Evolutionary conservation across 1,140 invertebrate species (phyloP).

Genomic region (Drosophila arizonae): DNA sequence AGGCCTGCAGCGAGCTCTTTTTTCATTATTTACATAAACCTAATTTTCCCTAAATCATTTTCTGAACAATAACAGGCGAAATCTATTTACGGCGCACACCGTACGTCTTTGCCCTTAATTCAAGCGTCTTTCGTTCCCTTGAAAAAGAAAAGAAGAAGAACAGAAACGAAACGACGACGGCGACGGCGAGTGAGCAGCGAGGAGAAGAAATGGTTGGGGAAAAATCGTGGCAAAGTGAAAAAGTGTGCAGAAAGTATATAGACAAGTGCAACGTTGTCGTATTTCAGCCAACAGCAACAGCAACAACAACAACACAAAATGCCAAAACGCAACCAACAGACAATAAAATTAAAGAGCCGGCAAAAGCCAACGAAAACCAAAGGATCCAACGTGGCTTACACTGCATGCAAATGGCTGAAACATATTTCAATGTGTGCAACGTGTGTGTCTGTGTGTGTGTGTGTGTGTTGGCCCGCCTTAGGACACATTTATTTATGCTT

Average conservation of each 20-base stretch:
- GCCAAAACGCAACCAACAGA: conserved; percentile 62
- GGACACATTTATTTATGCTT: conserved; percentile 75
- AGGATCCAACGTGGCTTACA: conserved; percentile 49
- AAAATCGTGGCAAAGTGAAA: conserved; percentile 27
- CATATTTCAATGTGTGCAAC: conserved; percentile 15
- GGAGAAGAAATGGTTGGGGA: conserved; percentile 13
- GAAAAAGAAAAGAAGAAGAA: conserved; percentile 3
- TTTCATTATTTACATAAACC: conserved; percentile 82
- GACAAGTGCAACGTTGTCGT: conserved; percentile 57
- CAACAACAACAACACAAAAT: conserved; percentile 2
- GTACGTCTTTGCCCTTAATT: conserved; percentile 40
- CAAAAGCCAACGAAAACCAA: conserved; percentile 51
- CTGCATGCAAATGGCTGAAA: conserved; percentile 49
- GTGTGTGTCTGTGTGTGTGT: conserved; percentile 22
- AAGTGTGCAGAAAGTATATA: conserved; percentile 63
- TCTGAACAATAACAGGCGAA: conserved; percentile 77
- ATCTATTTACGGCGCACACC: conserved; percentile 68
- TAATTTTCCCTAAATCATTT: conserved; percentile 82
- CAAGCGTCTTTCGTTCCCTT: conserved; percentile 3
- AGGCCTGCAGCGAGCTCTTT: conserved; percentile 57
- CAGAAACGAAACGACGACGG: conserved; percentile 31
- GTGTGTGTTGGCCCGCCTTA: conserved; percentile 43
- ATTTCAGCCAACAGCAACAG: conserved; percentile 22
- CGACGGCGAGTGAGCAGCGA: conserved; percentile 20
- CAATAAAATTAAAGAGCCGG: conserved; percentile 75